A percentile compares a stretch with the other conserved stretches of the same genome.
Evolutionary conservation across 2,888 invertebrate species (phyloP).

Genomic region (Spilosoma lubricipeda): DNA sequence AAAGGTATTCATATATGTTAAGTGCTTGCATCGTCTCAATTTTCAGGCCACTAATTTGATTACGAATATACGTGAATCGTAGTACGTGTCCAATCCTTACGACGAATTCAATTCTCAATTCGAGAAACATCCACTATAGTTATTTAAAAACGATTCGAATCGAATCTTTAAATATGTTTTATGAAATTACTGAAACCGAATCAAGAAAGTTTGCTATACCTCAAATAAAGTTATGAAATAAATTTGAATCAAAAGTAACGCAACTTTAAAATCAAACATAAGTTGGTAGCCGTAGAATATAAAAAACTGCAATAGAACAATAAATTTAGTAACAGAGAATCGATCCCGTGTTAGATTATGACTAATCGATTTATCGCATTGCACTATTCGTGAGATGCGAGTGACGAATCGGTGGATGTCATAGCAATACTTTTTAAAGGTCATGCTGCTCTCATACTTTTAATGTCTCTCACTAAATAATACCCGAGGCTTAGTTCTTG

Average conservation of each 20-base stretch:
- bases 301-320: conserved; percentile 40
- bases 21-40: background rate
- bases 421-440: conserved; percentile 73
- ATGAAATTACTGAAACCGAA: conserved; percentile 11
- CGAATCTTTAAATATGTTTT: conserved; percentile 18
- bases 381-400: conserved; percentile 45
- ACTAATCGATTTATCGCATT: conserved; percentile 56
- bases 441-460: conserved; percentile 80
- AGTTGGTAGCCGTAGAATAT: conserved; percentile 31
- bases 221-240: conserved; percentile 23
- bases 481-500: conserved; percentile 61
- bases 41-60: background rate
- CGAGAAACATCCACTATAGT: conserved; percentile 9
- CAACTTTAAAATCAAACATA: conserved; percentile 33
- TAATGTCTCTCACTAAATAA: conserved; percentile 80
- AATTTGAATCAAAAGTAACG: conserved; percentile 36
- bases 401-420: conserved; percentile 69
- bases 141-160: conserved; percentile 8
- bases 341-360: conserved; percentile 47
- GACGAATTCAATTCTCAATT: conserved; percentile 1
- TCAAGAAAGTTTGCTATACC: conserved; percentile 20
- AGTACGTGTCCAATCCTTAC: conserved; percentile 1
- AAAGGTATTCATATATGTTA: background rate
- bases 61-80: background rate
- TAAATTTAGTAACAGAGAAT: conserved; percentile 52